phyloP scores from a whole-genome alignment of 1,140 invertebrate species.

The Acromyrmex heyeri region DNA sequence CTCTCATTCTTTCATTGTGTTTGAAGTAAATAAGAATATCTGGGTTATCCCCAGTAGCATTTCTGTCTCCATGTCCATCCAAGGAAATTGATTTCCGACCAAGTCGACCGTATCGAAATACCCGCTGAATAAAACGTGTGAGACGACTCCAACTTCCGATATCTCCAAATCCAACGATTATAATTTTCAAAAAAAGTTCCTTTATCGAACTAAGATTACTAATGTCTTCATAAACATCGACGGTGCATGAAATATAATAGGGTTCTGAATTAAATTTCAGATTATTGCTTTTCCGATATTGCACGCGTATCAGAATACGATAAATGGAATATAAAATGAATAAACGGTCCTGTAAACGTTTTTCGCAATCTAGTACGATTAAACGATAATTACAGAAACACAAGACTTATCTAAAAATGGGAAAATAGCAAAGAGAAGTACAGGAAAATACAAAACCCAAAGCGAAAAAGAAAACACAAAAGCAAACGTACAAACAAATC shows the following conservation, averaged over 20 bases:
- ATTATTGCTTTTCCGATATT: conserved; percentile 62
- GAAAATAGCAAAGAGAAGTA: background rate
- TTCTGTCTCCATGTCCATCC: background rate
- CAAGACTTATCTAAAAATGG: background rate
- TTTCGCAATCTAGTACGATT: conserved; percentile 36
- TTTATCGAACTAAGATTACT: conserved; percentile 17
- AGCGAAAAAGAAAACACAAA: no score
- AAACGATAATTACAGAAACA: conserved; percentile 37
- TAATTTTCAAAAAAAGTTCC: background rate
- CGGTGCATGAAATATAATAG: conserved; percentile 31
- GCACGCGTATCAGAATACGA: conserved; percentile 61
- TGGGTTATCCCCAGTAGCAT: background rate
- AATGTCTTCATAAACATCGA: conserved; percentile 26
- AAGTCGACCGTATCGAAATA: conserved; percentile 1
- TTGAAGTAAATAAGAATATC: conserved; percentile 55
- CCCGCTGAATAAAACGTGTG: conserved; percentile 6
- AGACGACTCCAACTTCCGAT: background rate
- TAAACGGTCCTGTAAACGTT: conserved; percentile 34
- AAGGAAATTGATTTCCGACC: conserved; percentile 27
- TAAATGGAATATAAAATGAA: conserved; percentile 42
- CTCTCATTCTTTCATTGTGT: conserved; percentile 1
- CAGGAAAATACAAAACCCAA: background rate
- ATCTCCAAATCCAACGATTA: background rate
- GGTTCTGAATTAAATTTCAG: conserved; percentile 53
- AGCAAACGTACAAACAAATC: background rate